Base-by-base conservation (phyloP, 2,113 vertebrate species). In the Rhinoderma darwinii region DNA sequence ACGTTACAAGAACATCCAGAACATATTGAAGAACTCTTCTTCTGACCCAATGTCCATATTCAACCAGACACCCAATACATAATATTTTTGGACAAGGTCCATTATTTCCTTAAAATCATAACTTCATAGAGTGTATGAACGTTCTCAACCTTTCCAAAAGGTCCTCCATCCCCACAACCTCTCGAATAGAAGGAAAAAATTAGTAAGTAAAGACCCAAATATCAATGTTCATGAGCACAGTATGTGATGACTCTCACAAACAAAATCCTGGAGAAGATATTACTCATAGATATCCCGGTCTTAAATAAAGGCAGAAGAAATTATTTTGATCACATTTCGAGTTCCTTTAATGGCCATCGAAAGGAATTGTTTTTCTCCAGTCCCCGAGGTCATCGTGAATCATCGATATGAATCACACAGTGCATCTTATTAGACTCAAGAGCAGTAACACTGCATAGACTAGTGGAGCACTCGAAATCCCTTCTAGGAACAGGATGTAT, bases 341-440 rank as follows among this genome's bases (percentile, higher is more conserved):
- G 8, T 63, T 74, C 73, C 73, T 39, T 43, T 39, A 63, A 22
- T 44, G 37, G 56, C 39, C 51, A 27, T 76, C 32, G 37, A 56
- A 41, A 15, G 51, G 25, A 43, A 14, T 43, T 22, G 11, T 37
- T 18, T 78, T 80, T 79, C 76, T 32, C 47, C 54, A 54, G 77
- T 22, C 32, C 41, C 25, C 12, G 22, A 15, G 41, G 70, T 22
- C 75, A 39, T 84, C 50, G 30, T 84, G 72, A 84, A 75, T 84
- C 83, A 84, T 32, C 35, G 7, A 15, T 22, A n/a, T 84, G 70
- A 84, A 59, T 84, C 83, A 84, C 25, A 12, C 20, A 32, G 66
- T 54, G 32, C n/a, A 39, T 66, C 80, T 41, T 63, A n/a, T 25
- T 12, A 66, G 39, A 44, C 74, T 76, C 41, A 47, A 25, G 47